Conservation (phyloP, 1,140 invertebrate species). For the Ptiloglossa arizonensis region DNA sequence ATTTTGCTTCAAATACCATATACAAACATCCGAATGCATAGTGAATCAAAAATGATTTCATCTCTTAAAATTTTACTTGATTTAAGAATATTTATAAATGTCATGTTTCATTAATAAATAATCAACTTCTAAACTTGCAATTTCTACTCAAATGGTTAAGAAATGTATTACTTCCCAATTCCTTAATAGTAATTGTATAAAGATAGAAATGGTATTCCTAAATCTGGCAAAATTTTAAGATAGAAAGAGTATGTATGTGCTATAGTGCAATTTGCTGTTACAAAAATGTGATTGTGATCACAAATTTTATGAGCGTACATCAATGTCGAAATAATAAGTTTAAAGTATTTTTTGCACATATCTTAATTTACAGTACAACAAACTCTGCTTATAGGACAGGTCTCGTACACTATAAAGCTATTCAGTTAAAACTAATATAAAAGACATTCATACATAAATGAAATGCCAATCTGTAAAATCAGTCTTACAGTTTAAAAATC, state of each 20-base stretch:
- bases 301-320: slow-evolving; percentile 11
- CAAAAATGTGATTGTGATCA: slow-evolving; percentile 22
- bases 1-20: slow-evolving; percentile 25
- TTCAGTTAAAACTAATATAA: slow-evolving; percentile 32
- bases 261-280: slow-evolving; percentile 20
- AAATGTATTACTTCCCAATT: neutral
- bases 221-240: slow-evolving; percentile 11
- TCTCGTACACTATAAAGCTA: slow-evolving; percentile 25
- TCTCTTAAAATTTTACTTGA: slow-evolving; percentile 7
- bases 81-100: slow-evolving; percentile 4
- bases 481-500: slow-evolving; percentile 45
- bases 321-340: neutral
- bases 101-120: neutral
- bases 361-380: slow-evolving; percentile 2
- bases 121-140: neutral
- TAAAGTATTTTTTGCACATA: neutral
- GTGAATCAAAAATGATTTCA: slow-evolving; percentile 1
- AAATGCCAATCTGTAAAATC: slow-evolving; percentile 41
- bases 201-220: neutral
- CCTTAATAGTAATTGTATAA: neutral
- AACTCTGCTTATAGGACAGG: neutral
- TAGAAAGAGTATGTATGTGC: neutral
- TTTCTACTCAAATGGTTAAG: neutral
- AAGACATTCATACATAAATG: slow-evolving; percentile 40
- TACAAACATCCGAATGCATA: slow-evolving; percentile 26